Evolutionary conservation across 1,140 invertebrate genomes (phyloP).

Genomic region (Drosophila kikkawai): DNA sequence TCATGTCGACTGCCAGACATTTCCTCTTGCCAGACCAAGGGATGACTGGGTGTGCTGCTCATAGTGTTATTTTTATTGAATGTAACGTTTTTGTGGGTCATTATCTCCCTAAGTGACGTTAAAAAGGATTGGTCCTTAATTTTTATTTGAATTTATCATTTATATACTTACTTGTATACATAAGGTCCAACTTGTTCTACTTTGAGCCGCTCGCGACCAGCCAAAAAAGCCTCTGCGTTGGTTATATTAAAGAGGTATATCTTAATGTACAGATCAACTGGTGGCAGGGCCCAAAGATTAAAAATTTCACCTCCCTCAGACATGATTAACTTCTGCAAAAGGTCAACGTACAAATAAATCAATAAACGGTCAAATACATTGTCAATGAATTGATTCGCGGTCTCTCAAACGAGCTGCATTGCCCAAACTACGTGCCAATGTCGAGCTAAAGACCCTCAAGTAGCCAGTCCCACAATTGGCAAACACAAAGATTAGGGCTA

Average conservation of each 20-base stretch:
- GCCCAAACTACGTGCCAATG: conserved; percentile 13
- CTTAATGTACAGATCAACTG: conserved; percentile 93
- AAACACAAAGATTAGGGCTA: conserved; percentile 57
- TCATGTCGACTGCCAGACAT: conserved; percentile 90
- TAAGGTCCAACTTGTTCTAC: conserved; percentile 95
- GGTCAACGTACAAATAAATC: conserved; percentile 46
- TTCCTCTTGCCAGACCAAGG: conserved; percentile 89
- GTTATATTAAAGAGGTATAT: conserved; percentile 96
- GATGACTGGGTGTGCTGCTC: conserved; percentile 89
- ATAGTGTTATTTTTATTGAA: conserved; percentile 92
- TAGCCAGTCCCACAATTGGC: conserved; percentile 10
- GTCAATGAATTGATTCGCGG: background rate
- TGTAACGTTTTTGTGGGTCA: conserved; percentile 89
- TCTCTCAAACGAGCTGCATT: background rate
- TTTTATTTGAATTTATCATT: background rate
- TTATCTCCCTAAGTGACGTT: conserved; percentile 86
- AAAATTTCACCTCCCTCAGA: conserved; percentile 91
- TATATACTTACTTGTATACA: conserved; percentile 92
- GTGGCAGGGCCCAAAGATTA: conserved; percentile 93
- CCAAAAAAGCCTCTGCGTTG: conserved; percentile 92
- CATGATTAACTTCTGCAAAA: conserved; percentile 90
- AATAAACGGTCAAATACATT: background rate
- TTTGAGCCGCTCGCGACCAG: conserved; percentile 89
- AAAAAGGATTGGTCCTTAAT: background rate
- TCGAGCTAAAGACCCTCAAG: background rate